Base-by-base conservation (phyloP, 2,113 vertebrate genomes). In the Ammospiza nelsoni region DNA sequence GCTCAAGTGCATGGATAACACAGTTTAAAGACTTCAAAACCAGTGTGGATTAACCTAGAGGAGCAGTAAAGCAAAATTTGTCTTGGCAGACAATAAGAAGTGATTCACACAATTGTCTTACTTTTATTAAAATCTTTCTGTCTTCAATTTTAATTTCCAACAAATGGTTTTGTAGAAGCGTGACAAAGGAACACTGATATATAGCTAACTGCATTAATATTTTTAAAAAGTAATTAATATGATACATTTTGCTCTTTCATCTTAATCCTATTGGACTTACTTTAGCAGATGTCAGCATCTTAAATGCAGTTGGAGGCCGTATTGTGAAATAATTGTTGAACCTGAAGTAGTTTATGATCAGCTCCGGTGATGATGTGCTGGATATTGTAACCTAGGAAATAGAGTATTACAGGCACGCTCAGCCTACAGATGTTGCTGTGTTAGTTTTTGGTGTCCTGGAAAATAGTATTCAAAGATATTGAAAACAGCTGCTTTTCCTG, bases 401-500 rank as follows among this genome's bases (percentile, higher is more conserved):
- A 86, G 68, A 87, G 27, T 74, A 80, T 77, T 92, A 43, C 19
- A 62, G 68, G 18, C 76, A 55, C 5, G 1, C 12, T 62, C 63
- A 63, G 15, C 62, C 90, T 80, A 57, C 61, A 85, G 43, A 86
- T 77, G 29, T 91, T 90, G 44, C 55, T 80, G 9, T 86, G 55
- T n/a, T 85, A 71, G 48, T 63, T 95, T 91, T 87, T 62, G 25
- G 46, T 84, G 65, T 86, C 43, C 39, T 79, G 55, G 20, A 79
- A 82, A 75, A 79, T 80, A 84, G 4, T 65, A 80, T 80, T 90
- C 41, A 35, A 69, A 81, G 59, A 69, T 75, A 93, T 71, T 71
- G 59, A 87, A 94, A 88, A 12, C 94, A 95, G 35, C 61, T 96
- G 35, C 63, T 92, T 84, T 44, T 90, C 21, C 22, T 78, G 33